A percentile compares a stretch with the other conserved stretches of the same genome.
These are phyloP conservation scores for Melanotaenia boesemani DNA, from an alignment of 2,797 vertebrate genomes.

Conservation along the genomic window DNA sequence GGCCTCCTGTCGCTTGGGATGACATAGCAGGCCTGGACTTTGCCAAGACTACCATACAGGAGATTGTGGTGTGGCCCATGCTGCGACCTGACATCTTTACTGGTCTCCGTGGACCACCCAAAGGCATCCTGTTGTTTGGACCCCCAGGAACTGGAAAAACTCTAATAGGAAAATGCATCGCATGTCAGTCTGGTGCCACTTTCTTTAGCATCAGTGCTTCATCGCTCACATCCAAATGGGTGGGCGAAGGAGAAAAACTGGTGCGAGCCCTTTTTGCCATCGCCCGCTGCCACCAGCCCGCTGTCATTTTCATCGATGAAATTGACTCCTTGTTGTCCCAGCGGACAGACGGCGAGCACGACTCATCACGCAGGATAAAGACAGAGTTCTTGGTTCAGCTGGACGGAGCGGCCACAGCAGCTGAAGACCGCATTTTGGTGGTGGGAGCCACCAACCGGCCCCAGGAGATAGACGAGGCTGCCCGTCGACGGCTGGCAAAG, in stretches of 20 bases:
- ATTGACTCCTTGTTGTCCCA: slow-evolving; percentile 97
- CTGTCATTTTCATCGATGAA: slow-evolving; percentile 98
- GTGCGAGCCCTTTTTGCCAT: slow-evolving; percentile 94
- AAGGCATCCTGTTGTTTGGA: slow-evolving; percentile 95
- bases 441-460: slow-evolving; percentile 98
- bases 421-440: slow-evolving; percentile 94
- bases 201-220: slow-evolving; percentile 99
- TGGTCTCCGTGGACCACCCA: slow-evolving; percentile 94
- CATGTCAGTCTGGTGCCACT: slow-evolving; percentile 95
- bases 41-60: slow-evolving; percentile 96
- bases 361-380: slow-evolving; percentile 96
- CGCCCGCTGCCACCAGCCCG: slow-evolving; percentile 93
- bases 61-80: slow-evolving; percentile 99
- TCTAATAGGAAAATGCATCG: slow-evolving; percentile 97
- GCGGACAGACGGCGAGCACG: slow-evolving; percentile 94
- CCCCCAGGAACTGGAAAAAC: slow-evolving; percentile 98
- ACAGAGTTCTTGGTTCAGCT: slow-evolving; percentile 97
- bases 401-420: slow-evolving; percentile 92
- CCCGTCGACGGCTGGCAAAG: slow-evolving; percentile 92
- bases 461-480: slow-evolving; percentile 97
- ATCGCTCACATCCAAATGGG: slow-evolving; percentile 98
- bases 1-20: slow-evolving; percentile 92
- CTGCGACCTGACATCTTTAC: slow-evolving; percentile 96
- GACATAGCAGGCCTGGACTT: slow-evolving; percentile 97
- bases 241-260: slow-evolving; percentile 98